Evolutionary conservation across 2,797 vertebrate species (phyloP), one percentile per base, ranked within the genome.

Genomic region (Arvicola amphibius): DNA sequence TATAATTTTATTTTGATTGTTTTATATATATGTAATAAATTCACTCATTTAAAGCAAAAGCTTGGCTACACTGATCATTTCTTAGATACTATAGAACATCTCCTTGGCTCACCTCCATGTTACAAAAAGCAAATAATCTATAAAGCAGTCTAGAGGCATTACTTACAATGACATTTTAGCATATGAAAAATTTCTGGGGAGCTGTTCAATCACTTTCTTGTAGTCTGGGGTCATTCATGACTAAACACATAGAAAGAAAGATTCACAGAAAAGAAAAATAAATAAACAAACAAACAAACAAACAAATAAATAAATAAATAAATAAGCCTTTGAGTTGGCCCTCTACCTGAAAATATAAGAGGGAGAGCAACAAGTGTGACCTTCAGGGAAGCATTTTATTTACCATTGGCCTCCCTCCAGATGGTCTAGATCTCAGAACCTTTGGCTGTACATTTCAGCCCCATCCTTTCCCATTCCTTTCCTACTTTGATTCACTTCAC

Each of bases 181-280:
- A 48, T 74, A 92, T 46, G 73, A 16, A 12, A 77, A 14, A 74
- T 97, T 95, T n/a, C 56, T 95, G 48, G 95, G 88, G 83, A 95
- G 90, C 37, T 56, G 43, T 0, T 96, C 92, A 13, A 93, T 88
- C 32, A 59, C 65, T 91, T 97, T 80, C 90, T 96, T 71, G 43
- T 94, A 87, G 63, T 95, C 96, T 27, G 87, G 43, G 65, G 92
- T 92, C 92, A 14, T 80, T 95, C 83, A 95, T 95, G 94, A 9
- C 95, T 43, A 7, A 94, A 88, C 21, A 88, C 65, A 95, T 96
- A 61, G 21, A 95, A 92, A 40, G 43, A 90, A 90, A 32, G 46
- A 81, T 16, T 67, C 71, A 63, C 1, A 85, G 8, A 19, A 19
- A 65, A 46, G 53, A 71, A 37, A 71, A 37, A 21, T 21, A 53